Conservation (phyloP, 2,888 invertebrate genomes). For the Drosophila atroscutellata region DNA sequence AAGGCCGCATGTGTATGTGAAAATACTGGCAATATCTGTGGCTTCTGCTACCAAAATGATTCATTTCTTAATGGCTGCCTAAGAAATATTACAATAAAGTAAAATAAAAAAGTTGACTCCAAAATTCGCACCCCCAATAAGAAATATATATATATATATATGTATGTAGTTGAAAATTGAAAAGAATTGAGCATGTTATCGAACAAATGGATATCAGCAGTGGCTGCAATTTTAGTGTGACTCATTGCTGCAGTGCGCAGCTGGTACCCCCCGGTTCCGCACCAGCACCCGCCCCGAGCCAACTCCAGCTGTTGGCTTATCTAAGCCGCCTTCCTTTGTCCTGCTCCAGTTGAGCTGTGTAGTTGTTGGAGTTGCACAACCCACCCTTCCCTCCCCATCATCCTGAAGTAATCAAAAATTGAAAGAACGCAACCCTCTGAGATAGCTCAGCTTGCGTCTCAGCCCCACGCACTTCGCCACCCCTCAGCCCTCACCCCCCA, state of each 20-base stretch:
- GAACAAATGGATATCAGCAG: constrained; percentile 7
- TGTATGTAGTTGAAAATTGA: neutral
- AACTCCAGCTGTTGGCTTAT: constrained; percentile 52
- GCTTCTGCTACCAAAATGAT: constrained; percentile 34
- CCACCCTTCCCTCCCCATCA: constrained; percentile 5
- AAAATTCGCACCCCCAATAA: neutral
- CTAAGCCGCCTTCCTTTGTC: constrained; percentile 41
- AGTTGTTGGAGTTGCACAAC: constrained; percentile 41
- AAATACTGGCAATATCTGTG: constrained; percentile 52
- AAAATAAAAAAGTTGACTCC: neutral
- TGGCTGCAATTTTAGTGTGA: constrained; percentile 20
- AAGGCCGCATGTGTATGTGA: constrained; percentile 27
- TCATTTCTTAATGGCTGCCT: constrained; percentile 34
- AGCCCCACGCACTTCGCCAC: constrained; percentile 42
- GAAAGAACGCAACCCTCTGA: constrained; percentile 42
- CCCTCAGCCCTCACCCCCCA: constrained; percentile 20
- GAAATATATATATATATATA: neutral
- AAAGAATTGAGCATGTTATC: constrained; percentile 3
- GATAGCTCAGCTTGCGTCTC: constrained; percentile 13
- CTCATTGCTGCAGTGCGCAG: constrained; percentile 35
- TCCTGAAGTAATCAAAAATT: constrained; percentile 8
- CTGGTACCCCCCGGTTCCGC: neutral
- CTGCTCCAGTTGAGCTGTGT: constrained; percentile 44
- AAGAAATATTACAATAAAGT: neutral
- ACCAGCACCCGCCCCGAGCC: neutral